Percentiles rank a stretch among this genome's conserved stretches.
These are phyloP conservation scores for Coelopa pilipes DNA, from an alignment of 2,888 invertebrate species.

Conservation along the genomic window DNA sequence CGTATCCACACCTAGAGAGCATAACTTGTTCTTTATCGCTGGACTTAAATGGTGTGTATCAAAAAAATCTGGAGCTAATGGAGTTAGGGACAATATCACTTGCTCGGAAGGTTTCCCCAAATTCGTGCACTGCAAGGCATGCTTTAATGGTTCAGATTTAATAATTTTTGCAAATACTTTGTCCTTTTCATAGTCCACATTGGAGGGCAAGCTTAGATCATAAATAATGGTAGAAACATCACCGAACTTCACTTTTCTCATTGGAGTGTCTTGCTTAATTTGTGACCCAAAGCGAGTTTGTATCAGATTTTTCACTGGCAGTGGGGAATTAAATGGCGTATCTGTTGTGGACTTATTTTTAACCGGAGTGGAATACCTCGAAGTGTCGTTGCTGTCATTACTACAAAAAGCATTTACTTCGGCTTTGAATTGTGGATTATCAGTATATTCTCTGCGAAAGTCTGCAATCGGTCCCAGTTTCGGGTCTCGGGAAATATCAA, in stretches of 20 bases:
- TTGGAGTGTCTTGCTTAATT: conserved; percentile 65
- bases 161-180: conserved; percentile 61
- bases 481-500: conserved; percentile 70
- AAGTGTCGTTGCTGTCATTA: conserved; percentile 35
- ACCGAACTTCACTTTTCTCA: conserved; percentile 63
- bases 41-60: conserved; percentile 68
- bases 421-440: conserved; percentile 70
- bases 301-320: conserved; percentile 57
- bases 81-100: conserved; percentile 41
- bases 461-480: conserved; percentile 71
- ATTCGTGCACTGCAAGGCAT: conserved; percentile 49
- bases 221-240: conserved; percentile 57
- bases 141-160: conserved; percentile 59
- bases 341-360: conserved; percentile 44
- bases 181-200: conserved; percentile 63
- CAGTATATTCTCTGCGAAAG: conserved; percentile 71
- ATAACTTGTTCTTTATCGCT: conserved; percentile 67
- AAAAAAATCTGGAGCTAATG: conserved; percentile 60
- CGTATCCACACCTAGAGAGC: conserved; percentile 70
- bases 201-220: conserved; percentile 60
- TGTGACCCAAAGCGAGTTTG: conserved; percentile 57
- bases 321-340: conserved; percentile 60
- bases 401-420: conserved; percentile 69
- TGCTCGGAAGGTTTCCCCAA: conserved; percentile 25
- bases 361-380: conserved; percentile 46